Percentiles rank a stretch among this genome's conserved stretches.
Conservation (phyloP, 1,140 invertebrate species). For the Anastrepha obliqua region DNA sequence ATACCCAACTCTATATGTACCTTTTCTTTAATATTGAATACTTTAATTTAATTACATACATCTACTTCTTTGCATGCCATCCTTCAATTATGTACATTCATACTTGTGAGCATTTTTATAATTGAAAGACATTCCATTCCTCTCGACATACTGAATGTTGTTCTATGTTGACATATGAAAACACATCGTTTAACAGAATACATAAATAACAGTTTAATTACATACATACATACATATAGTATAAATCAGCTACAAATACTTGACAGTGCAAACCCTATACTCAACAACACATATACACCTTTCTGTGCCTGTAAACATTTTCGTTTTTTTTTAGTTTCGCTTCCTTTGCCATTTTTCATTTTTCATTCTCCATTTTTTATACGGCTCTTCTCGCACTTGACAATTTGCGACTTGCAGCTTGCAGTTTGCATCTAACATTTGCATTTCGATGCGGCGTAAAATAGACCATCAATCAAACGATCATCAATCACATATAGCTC, state of each 20-base stretch:
- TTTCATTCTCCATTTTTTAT: neutral
- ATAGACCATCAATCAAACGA: conserved; percentile 34
- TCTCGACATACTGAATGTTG: neutral
- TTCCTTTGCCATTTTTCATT: neutral
- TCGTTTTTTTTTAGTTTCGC: neutral
- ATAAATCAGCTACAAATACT: conserved; percentile 33
- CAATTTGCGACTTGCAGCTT: neutral
- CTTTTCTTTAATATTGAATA: conserved; percentile 23
- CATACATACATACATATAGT: conserved; percentile 27
- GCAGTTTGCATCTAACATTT: neutral
- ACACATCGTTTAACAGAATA: conserved; percentile 8
- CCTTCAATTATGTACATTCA: neutral
- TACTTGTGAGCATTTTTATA: neutral
- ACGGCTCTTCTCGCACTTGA: neutral
- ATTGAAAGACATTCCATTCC: neutral
- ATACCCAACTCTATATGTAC: too few relatives aligned
- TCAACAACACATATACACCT: neutral
- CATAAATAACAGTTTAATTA: conserved; percentile 31
- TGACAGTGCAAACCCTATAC: neutral
- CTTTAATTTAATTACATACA: conserved; percentile 9
- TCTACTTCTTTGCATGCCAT: neutral
- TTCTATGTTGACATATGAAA: neutral
- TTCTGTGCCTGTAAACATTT: neutral
- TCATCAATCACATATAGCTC: conserved; percentile 49
- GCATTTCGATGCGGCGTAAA: neutral